Evolutionary conservation across 2,113 vertebrate genomes (phyloP), one percentile per base, ranked within the genome.

Genomic region (Martes martes): DNA sequence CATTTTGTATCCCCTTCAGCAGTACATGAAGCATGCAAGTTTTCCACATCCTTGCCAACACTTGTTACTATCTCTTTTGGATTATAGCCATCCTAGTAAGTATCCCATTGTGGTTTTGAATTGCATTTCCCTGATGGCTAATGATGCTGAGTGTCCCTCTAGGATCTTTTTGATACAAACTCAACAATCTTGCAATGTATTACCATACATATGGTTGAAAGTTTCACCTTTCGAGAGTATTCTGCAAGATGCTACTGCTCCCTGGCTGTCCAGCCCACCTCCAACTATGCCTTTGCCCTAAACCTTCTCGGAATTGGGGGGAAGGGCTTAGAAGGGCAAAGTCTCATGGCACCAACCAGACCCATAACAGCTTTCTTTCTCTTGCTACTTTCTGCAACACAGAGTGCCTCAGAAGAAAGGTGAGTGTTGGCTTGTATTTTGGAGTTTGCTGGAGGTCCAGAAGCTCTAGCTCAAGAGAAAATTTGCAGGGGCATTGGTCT

Each of bases 111-210:
- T 82, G 45, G 2, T 80, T 83, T 96, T 74, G 42, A 88, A 67
- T 93, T 96, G 24, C 19, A 85, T 93, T 94, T 97, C 23, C 33
- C 59, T 96, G 57, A 93, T 85, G n/a, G 45, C 50, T 89, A 89
- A 86, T 81, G 24, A 81, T 80, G 26, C 19, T 86, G n/a, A 74
- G 21, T 26, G 83, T 86, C 33, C 19, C 26, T 76, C 28, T 84
- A 74, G 50, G 50, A 50, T 57, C 14, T 88, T 94, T 97, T 93
- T 96, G 47, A 74, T 93, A 80, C 21, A 94, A 97, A 87, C 19
- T 59, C 23, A 95, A 79, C 7, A 21, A 50, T 93, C 13, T 39
- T 94, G 24, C 61, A 61, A 47, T 7, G 69, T 63, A 67, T 33
- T 52, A 81, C 73, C 45, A 67, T 89, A 69, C 76, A 67, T 76